Base-by-base conservation (phyloP, 2,888 invertebrate genomes). In the Aphelenchoides bicaudatus region DNA sequence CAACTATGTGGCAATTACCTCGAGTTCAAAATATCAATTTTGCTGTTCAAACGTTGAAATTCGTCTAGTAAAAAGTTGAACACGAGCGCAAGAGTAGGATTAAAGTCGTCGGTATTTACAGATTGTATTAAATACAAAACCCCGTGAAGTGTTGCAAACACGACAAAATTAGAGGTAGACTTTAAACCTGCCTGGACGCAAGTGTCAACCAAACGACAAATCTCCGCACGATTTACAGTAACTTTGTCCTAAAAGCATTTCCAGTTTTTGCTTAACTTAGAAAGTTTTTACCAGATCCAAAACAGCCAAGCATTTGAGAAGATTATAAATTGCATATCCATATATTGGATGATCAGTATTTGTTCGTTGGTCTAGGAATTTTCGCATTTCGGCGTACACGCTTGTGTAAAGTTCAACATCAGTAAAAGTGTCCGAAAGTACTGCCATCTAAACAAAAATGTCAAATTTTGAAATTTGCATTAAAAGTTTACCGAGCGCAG, bases 381-480 rank as follows among this genome's bases (percentile, higher is more conserved):
- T 47, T 21, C 50, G 39, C 55, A 72, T 60, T 8, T 70, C 61
- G 1, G 48, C 47, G 39, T 69, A 71, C 0, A 71, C 62, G n/a
- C 66, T 60, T 5, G 58, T 59, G 58, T 74, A 75, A 2, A 66
- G 63, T 0, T 62, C 47, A 2, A 59, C 43, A 39, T 76, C 77
- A 52, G 75, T 69, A 56, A 77, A 74, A 23, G 77, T 62, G 55
- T 76, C 76, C 1, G 75, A 75, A 1, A 66, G 25, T 3, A 64
- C 19, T 2, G 61, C 49, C 27, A 64, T 19, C 39, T 39, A 34
- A n/a, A 43, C 39, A 2, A 52, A 52, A 10, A 52, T 47, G 10
- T 10, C 19, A 52, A 52, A 55, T 43, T 4, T 1, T 21, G 23
- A 4, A 25, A 16, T 10, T 25, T 29, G 10, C 4, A 39, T 23